A percentile compares a stretch with the other conserved stretches of the same genome.
Conservation (phyloP, 1,140 invertebrate genomes). For the Pristionchus pacificus region DNA sequence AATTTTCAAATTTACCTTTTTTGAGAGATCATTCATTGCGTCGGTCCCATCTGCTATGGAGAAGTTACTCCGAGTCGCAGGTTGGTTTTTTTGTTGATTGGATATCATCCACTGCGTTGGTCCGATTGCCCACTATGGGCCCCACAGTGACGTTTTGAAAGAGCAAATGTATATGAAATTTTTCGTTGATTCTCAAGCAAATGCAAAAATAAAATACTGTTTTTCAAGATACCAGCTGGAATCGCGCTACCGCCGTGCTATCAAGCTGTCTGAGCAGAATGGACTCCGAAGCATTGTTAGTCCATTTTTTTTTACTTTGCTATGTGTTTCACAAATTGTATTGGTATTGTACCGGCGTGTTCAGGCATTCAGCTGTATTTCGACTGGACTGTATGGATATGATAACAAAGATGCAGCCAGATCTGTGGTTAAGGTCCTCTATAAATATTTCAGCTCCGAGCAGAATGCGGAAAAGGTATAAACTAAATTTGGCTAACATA, state of each 20-base stretch:
- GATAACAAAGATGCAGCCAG: conserved; percentile 26
- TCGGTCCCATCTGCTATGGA: conserved; percentile 11
- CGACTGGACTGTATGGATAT: conserved; percentile 31
- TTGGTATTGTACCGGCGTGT: background rate
- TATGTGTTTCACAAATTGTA: no score
- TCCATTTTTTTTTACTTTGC: background rate
- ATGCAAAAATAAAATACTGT: no score
- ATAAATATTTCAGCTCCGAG: conserved; percentile 5
- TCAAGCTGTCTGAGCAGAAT: background rate
- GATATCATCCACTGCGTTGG: background rate
- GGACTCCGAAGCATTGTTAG: conserved; percentile 3
- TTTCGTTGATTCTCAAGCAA: no score
- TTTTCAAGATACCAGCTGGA: background rate
- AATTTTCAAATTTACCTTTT: background rate
- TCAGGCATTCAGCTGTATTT: conserved; percentile 32
- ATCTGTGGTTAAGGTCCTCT: conserved; percentile 8
- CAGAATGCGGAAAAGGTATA: conserved; percentile 2
- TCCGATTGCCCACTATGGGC: no score
- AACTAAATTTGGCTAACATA: background rate
- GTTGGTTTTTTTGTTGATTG: background rate
- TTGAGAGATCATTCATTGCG: conserved; percentile 30
- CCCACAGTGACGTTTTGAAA: no score
- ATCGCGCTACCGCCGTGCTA: background rate
- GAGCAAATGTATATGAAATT: no score
- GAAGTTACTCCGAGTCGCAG: background rate